Base-by-base conservation (phyloP, 2,113 vertebrate genomes). In the Larimichthys crocea region DNA sequence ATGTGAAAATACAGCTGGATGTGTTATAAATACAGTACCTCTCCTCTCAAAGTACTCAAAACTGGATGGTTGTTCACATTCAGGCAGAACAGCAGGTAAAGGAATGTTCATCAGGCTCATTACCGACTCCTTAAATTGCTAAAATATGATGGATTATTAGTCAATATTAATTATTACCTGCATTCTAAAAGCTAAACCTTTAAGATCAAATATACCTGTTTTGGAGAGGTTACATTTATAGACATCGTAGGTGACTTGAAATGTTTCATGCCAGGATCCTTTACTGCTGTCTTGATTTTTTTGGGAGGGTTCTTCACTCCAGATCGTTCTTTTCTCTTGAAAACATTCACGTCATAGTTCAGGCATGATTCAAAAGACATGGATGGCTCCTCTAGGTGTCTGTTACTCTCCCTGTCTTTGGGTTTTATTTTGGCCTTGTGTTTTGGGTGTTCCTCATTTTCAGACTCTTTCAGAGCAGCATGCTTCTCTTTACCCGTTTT, bases 361-460 rank as follows among this genome's bases (percentile, higher is more conserved):
- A 97, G 90, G 20, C 76, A 97, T 0, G 95, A 95, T 86, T 97
- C 97, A 90, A 98, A 98, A 61, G 97, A 96, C 95, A 95, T 94
- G n/a, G 91, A 79, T 3, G 95, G 93, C 10, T 79, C 69, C 4
- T 94, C 93, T 42, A 83, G 76, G 19, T 83, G 73, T 22, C 81
- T 59, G 3, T 91, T 90, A 15, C 80, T 79, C 40, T 76, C 74
- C 12, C 88, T 53, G 3, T 42, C 48, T 3, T 61, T 22, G 12
- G 49, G 80, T 8, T 76, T 84, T 0, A 1, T 69, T 76, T 90
- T 90, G 4, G 3, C 11, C 48, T 82, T 89, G 19, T 40, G 35
- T 67, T 80, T 80, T 40, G 83, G 74, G 49, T 44, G 44, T 17
- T 19, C 62, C 16, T 70, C 19, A 12, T 66, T 72, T 76, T 65